These are phyloP conservation scores for Anisognathus igniventris DNA, from an alignment of 2,797 vertebrate genomes.

Conservation along the genomic window DNA sequence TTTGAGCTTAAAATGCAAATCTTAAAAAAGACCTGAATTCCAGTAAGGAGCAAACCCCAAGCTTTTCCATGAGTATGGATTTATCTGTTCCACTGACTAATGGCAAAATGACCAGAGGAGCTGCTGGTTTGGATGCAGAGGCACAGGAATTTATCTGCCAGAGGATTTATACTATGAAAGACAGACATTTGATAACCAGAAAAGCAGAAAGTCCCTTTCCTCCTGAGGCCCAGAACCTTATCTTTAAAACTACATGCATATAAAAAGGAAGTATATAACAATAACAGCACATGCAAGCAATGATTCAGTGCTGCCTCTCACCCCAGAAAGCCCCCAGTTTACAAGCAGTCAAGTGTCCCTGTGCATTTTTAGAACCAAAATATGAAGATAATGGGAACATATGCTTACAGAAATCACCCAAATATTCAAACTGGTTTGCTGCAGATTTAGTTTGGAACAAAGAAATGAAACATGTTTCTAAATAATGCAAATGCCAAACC, in stretches of 20 bases:
- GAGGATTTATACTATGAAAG: background rate
- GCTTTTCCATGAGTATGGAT: background rate
- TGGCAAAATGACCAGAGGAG: background rate
- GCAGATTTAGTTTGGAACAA: constrained; percentile 12
- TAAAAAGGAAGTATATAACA: background rate
- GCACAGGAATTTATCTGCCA: background rate
- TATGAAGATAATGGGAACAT: background rate
- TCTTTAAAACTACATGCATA: background rate
- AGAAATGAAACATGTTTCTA: constrained; percentile 2
- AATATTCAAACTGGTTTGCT: background rate
- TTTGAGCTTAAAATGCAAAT: background rate
- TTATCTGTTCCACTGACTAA: background rate
- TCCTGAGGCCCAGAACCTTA: background rate
- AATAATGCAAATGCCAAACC: constrained; percentile 30
- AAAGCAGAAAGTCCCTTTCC: background rate
- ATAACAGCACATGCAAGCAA: background rate
- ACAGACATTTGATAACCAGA: background rate
- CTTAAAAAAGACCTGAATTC: background rate
- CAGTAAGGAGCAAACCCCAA: background rate
- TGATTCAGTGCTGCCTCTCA: background rate
- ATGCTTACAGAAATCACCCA: background rate
- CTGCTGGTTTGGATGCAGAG: background rate
- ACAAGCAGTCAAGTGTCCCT: background rate
- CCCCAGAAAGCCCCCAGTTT: background rate
- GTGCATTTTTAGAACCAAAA: background rate